Base-by-base conservation (phyloP, 2,113 vertebrate species). In the Eretmochelys imbricata region DNA sequence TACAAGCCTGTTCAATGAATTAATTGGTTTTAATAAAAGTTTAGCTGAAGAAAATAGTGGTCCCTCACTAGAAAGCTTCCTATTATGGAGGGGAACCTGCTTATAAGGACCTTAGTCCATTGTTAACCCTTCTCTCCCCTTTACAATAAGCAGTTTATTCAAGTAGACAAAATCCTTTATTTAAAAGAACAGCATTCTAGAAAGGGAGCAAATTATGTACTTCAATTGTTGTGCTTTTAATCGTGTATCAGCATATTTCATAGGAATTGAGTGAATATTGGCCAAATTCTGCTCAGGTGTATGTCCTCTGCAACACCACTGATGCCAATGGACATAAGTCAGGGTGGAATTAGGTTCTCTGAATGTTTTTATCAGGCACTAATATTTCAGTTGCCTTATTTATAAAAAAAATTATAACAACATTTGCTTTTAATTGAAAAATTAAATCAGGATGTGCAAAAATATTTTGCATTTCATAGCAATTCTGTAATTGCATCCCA, bases 11-110 rank as follows among this genome's bases (percentile, higher is more conserved):
- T 97, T 96, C 75, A 97, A 98, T 96, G 95, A 98, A 98, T 98
- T 98, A 98, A 98, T 98, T 97, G 96, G 76, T 93, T 96, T 98
- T 98, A 98, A 98, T 98, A 96, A 97, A 98, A 97, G 86, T 97
- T 98, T 96, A 97, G 96, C 96, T 91, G 80, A 93, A 85, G 95
- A 97, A 93, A 89, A 96, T 69, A 91, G 91, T 83, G 85, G 69
- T 89, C 83, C 88, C 92, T 96, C 93, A 82, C 90, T 89, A 55
- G 88, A 93, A 97, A 95, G 75, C 93, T 95, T 93, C 91, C 90
- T 94, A 80, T 97, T 96, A 96, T 54, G 80, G 48, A 92, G 92
- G 57, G 93, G 46, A 88, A 91, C 84, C 93, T 94, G 91, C 94
- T 95, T 95, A 96, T 95, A 95, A 96, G 93, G 92, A 92, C 65